A percentile compares a stretch with the other conserved stretches of the same genome.
These are phyloP conservation scores for Corythornis cristatus DNA, from an alignment of 2,113 vertebrate genomes.

Conservation along the genomic window DNA sequence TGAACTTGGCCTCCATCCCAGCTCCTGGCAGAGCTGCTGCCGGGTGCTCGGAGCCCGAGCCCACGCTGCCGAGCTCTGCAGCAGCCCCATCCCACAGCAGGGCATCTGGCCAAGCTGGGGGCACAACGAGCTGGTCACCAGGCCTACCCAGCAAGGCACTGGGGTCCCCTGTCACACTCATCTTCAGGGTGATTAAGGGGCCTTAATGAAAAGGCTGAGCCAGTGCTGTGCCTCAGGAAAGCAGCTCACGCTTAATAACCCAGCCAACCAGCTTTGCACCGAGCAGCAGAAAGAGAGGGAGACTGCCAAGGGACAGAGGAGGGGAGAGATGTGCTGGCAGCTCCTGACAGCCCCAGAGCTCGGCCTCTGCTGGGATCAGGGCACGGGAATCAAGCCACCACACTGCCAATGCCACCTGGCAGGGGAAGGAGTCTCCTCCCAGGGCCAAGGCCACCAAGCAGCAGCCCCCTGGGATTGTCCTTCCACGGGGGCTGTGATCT, in stretches of 20 bases:
- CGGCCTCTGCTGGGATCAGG: background rate
- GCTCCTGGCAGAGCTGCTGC: background rate
- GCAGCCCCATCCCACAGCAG: background rate
- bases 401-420: rapidly evolving
- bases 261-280: background rate
- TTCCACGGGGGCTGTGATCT: background rate
- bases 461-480: background rate
- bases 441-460: background rate
- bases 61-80: background rate
- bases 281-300: background rate
- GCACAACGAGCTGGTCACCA: rapidly evolving
- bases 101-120: rapidly evolving
- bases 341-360: background rate
- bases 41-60: background rate
- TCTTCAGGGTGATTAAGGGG: background rate
- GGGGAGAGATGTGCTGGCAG: background rate
- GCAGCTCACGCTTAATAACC: background rate
- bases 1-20: background rate
- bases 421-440: background rate
- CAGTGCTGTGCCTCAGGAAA: background rate
- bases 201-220: conserved; percentile 2
- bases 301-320: background rate
- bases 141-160: background rate
- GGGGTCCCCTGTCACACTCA: background rate
- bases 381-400: background rate